Evolutionary conservation across 1,140 invertebrate genomes (phyloP).

Genomic region (Megathymus violae): DNA sequence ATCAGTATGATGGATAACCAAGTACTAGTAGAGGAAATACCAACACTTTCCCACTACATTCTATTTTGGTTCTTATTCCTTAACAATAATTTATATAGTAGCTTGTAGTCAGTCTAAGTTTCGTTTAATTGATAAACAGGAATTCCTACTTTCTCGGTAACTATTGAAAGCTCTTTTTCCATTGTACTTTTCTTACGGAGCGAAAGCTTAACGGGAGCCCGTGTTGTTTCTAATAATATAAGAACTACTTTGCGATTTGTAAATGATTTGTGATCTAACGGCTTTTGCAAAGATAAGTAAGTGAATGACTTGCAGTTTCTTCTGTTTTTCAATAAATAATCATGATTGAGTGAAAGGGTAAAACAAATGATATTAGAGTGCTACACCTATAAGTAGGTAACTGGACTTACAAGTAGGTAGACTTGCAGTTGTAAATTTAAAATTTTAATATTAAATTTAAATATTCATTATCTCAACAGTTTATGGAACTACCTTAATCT

Average conservation of each 20-base stretch:
- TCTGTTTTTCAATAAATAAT: constrained; percentile 30
- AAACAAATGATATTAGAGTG: too few species aligned
- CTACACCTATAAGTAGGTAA: not conserved
- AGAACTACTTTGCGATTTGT: constrained; percentile 25
- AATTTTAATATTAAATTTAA: too few species aligned
- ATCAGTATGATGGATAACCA: constrained; percentile 51
- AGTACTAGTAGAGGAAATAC: constrained; percentile 12
- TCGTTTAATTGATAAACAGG: not conserved
- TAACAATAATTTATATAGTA: constrained; percentile 16
- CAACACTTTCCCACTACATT: constrained; percentile 8
- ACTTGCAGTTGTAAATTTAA: too few species aligned
- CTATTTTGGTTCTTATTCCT: constrained; percentile 27
- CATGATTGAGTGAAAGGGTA: constrained; percentile 4
- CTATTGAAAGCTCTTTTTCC: not conserved
- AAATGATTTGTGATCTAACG: constrained; percentile 34
- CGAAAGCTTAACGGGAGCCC: not conserved
- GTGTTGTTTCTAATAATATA: constrained; percentile 34
- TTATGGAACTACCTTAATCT: too few species aligned
- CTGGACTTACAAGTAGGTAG: too few species aligned
- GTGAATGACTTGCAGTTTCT: constrained; percentile 34
- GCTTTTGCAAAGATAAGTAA: constrained; percentile 35
- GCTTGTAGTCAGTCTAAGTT: constrained; percentile 6
- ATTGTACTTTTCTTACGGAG: not conserved
- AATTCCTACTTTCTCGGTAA: not conserved
- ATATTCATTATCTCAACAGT: too few species aligned